Evolutionary conservation across 2,888 invertebrate species (phyloP).

Genomic region (Torymus tubicola): DNA sequence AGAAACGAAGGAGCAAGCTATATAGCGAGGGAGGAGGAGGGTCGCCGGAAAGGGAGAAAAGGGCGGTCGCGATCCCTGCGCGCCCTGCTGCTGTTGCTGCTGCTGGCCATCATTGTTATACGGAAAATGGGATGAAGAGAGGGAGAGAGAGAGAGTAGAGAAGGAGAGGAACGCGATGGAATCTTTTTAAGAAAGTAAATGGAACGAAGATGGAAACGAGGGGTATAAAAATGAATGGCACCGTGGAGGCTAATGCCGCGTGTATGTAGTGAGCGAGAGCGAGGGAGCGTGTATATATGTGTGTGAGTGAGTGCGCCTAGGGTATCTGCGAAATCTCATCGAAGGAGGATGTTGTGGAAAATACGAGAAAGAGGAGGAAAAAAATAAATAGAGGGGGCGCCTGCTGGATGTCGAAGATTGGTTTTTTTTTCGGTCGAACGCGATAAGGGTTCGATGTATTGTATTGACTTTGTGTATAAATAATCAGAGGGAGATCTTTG

Average conservation of each 20-base stretch:
- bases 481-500: too few relatives aligned
- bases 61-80: conserved; percentile 1
- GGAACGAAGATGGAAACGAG: conserved; percentile 65
- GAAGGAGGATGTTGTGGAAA: conserved; percentile 5
- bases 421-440: too few relatives aligned
- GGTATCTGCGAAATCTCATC: conserved; percentile 43
- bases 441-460: conserved; percentile 6
- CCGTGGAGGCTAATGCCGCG: conserved; percentile 47
- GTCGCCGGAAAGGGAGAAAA: conserved; percentile 31
- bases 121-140: conserved; percentile 63
- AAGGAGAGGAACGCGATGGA: conserved; percentile 59
- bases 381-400: conserved; percentile 13
- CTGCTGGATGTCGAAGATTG: background rate
- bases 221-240: conserved; percentile 65
- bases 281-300: background rate
- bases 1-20: background rate
- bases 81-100: conserved; percentile 17
- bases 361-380: conserved; percentile 5
- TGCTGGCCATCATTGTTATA: conserved; percentile 64
- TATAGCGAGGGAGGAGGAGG: conserved; percentile 31
- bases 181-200: conserved; percentile 68
- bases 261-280: background rate
- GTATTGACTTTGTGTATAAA: background rate
- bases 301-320: too few relatives aligned
- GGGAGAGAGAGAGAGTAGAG: conserved; percentile 40